Evolutionary conservation across 2,888 invertebrate genomes (phyloP), one percentile per base, ranked within the genome.

Genomic region (Crossocerus cetratus): DNA sequence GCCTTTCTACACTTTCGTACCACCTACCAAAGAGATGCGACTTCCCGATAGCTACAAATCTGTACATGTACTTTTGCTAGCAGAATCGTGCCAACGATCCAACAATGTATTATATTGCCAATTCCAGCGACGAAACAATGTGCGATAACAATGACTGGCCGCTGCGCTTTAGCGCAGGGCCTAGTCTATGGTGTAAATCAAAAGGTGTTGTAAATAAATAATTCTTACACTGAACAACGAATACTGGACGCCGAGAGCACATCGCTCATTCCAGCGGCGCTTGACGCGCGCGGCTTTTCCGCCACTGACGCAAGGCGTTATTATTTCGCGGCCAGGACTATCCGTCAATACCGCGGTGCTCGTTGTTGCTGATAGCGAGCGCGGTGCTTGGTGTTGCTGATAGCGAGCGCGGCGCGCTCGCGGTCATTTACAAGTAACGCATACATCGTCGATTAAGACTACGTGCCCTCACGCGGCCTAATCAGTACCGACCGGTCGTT

Each of bases 131-230:
- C 5, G 32, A 8, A 32, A 32, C 32, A 32, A 32, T 32, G 11
- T 32, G 32, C 32, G 32, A 32, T 4, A 32, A 32, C 11, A 11
- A 32, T 4, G 32, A 32, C 32, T 32, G 32, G 11, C 5, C 32
- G 11, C 11, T 32, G 32, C 32, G 32, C 11, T 4, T 32, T 32
- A 32, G 32, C 32, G 11, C 0, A 23, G 2, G 4, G 23, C 5
- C 14, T 23, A 4, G 14, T 2, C 53, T 44, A 32, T 61, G 23
- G 42, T 77, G 69, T 70, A 77, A 77, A 72, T 76, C 72, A 76
- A 76, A 72, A 72, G 32, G 22, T 70, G 53, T 20, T 77, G 55
- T 65, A 75, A 78, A 69, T 71, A 69, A 76, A 76, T 18, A 23
- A 76, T n/a, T 62, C 64, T 62, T 60, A 58, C 43, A 49, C 59